These are phyloP conservation scores for Boloria selene DNA, from an alignment of 2,888 invertebrate genomes.

Conservation along the genomic window DNA sequence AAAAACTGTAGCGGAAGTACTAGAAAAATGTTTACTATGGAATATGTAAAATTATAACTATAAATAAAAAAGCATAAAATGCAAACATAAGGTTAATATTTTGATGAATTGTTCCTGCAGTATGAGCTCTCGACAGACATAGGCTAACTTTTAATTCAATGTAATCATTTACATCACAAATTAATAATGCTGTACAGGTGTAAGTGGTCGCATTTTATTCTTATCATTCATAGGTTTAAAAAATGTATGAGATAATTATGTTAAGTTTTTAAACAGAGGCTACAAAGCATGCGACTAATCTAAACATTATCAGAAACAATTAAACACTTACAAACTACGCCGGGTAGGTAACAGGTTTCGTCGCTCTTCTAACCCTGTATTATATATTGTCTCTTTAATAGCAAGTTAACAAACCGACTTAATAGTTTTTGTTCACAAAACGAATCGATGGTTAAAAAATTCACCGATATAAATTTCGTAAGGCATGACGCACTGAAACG, in stretches of 20 bases:
- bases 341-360: slow-evolving; percentile 36
- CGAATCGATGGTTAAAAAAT: slow-evolving; percentile 39
- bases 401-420: slow-evolving; percentile 37
- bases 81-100: neutral
- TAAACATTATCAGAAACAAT: slow-evolving; percentile 40
- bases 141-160: slow-evolving; percentile 18
- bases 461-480: slow-evolving; percentile 39
- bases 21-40: too few species aligned
- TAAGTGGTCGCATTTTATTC: neutral
- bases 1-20: too few species aligned
- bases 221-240: neutral
- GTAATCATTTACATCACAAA: slow-evolving; percentile 1
- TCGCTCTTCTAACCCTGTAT: slow-evolving; percentile 24
- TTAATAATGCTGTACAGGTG: neutral
- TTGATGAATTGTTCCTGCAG: neutral
- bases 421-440: slow-evolving; percentile 40
- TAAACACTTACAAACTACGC: slow-evolving; percentile 43
- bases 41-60: too few species aligned
- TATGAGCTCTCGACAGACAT: slow-evolving; percentile 12
- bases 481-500: slow-evolving; percentile 36
- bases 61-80: neutral
- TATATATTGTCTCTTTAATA: slow-evolving; percentile 27
- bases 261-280: neutral
- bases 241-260: neutral
- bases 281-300: slow-evolving; percentile 22